Evolutionary conservation across 2,797 vertebrate genomes (phyloP).

Genomic region (Gymnothorax javanicus): DNA sequence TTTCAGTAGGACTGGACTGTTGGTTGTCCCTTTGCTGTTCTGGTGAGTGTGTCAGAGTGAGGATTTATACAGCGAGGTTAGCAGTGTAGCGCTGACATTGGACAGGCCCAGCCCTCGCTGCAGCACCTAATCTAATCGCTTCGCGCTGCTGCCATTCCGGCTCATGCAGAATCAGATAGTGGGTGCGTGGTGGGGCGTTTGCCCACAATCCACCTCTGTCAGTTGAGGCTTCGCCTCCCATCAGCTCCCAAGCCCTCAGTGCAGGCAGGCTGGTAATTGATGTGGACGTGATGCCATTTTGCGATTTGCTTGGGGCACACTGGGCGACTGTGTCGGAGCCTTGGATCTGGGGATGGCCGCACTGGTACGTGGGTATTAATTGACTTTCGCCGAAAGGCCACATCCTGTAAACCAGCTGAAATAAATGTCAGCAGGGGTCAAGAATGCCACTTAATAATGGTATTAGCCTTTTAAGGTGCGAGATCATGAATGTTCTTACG

Average conservation of each 20-base stretch:
- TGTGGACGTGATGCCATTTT: slow-evolving; percentile 1
- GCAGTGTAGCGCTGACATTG: background rate
- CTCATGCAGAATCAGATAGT: background rate
- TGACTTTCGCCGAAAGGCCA: slow-evolving; percentile 20
- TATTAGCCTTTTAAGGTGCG: background rate
- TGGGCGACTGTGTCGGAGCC: background rate
- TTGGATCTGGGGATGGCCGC: background rate
- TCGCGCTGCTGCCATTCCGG: background rate
- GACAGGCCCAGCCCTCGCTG: background rate
- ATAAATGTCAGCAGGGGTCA: slow-evolving; percentile 33
- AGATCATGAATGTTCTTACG: no score
- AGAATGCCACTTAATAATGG: slow-evolving; percentile 18
- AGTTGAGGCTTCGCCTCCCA: background rate
- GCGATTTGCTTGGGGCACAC: background rate
- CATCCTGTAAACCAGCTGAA: slow-evolving; percentile 27
- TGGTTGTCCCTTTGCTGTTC: background rate
- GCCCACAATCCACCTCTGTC: slow-evolving; percentile 13
- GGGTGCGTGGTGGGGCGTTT: background rate
- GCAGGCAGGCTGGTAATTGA: background rate
- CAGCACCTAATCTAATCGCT: background rate
- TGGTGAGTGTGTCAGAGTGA: background rate
- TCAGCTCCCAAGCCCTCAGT: background rate
- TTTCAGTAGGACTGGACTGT: background rate
- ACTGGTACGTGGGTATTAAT: slow-evolving; percentile 9
- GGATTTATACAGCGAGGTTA: background rate